Evolutionary conservation across 1,140 invertebrate genomes (phyloP), one percentile per base, ranked within the genome.

Genomic region (Dreissena rostriformis): DNA sequence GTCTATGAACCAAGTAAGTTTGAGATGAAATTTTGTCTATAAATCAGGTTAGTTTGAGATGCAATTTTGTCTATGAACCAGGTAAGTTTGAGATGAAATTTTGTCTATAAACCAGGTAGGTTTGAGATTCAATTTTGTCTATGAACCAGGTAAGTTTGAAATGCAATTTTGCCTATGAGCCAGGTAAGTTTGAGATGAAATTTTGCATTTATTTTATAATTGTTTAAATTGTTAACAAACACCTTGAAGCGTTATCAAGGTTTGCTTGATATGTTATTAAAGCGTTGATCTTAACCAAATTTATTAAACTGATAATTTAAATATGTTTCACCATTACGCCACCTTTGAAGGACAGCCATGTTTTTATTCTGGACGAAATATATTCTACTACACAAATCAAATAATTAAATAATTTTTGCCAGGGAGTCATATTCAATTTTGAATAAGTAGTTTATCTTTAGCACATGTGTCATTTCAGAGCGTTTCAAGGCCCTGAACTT

Each of bases 1-100:
- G 24, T 68, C 26, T 70, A 19, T 7, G 19, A 19, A 19, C 29
- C 79, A 73, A 68, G 79, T 81, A 81, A 14, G 63, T 39, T 10
- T 17, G 12, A 24, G 15, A 11, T 12, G n/a, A 15, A 61, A 61
- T n/a, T 15, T 68, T 14, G 26, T 68, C 24, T 26, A 15, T 15
- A 68, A 14, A 15, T 12, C 14, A 68, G 14, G 14, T 68, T 19
- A 14, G n/a, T 29, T 4, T 22, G n/a, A 19, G 7, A 24, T 22
- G 67, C 17, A 24, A 24, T 6, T 24, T 22, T 70, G 24, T 68
- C 26, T 70, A 19, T 7, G 19, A 19, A 19, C 29, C 79, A 73
- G 79, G 79, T 81, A 81, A 14, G 63, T 39, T 10, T 17, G 12
- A 24, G 15, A 11, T 12, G n/a, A 15, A 61, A 61, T n/a, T 15